Conservation (phyloP, 2,797 vertebrate species). For the Scolopax bukidnonensis region DNA sequence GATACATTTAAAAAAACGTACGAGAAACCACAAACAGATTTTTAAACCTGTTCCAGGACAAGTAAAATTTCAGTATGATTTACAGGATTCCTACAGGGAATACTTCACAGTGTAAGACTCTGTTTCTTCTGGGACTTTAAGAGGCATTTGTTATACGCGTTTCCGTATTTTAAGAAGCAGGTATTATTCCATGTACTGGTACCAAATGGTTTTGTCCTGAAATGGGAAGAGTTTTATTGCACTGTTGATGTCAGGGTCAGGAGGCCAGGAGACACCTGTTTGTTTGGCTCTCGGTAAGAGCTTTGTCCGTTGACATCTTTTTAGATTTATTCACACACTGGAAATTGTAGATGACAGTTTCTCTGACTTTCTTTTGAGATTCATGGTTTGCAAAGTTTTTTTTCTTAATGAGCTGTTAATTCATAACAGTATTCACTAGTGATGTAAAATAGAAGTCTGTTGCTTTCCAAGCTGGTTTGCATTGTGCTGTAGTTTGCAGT, state of each 20-base stretch:
- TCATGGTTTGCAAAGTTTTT: conserved; percentile 63
- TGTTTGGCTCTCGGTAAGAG: conserved; percentile 19
- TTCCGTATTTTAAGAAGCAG: conserved; percentile 53
- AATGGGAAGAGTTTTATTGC: conserved; percentile 50
- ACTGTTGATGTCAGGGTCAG: conserved; percentile 46
- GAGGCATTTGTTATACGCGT: conserved; percentile 55
- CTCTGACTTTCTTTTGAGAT: conserved; percentile 45
- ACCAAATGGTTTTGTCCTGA: conserved; percentile 39
- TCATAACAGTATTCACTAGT: conserved; percentile 64
- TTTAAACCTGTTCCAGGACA: conserved; percentile 66
- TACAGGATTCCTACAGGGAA: conserved; percentile 63
- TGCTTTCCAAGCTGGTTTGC: conserved; percentile 50
- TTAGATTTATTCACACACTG: conserved; percentile 67
- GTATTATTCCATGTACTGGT: conserved; percentile 25
- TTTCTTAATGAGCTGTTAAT: conserved; percentile 75
- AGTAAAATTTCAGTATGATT: conserved; percentile 66
- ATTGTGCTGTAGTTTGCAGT: neutral
- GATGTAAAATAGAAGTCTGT: conserved; percentile 35
- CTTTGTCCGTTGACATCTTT: conserved; percentile 47
- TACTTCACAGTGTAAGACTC: conserved; percentile 40
- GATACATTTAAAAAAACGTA: conserved; percentile 48
- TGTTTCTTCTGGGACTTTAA: conserved; percentile 51
- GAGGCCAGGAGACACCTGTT: conserved; percentile 70
- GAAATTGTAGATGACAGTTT: conserved; percentile 64
- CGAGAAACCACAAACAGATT: conserved; percentile 71